phyloP scores from a whole-genome alignment of 2,113 vertebrate genomes.

The Hipposideros armiger region DNA sequence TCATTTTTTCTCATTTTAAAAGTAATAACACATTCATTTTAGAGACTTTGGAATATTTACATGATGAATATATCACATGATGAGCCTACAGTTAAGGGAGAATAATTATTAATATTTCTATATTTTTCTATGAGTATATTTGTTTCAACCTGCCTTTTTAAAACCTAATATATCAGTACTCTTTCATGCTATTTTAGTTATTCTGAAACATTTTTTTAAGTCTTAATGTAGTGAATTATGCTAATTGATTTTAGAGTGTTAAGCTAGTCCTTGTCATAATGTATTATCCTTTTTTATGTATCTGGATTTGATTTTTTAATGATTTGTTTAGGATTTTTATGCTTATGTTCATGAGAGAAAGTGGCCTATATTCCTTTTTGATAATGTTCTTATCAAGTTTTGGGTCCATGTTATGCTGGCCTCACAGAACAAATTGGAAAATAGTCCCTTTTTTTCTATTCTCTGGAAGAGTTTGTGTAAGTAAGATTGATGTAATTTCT shows the following conservation, averaged over 20 bases:
- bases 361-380: not conserved
- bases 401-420: not conserved
- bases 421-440: not conserved
- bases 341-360: not conserved
- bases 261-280: not conserved
- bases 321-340: conserved; percentile 8
- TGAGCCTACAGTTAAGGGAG: conserved; percentile 10
- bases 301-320: conserved; percentile 1
- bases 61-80: not conserved
- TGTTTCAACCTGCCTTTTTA: not conserved
- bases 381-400: not conserved
- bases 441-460: not conserved
- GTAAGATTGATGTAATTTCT: not conserved
- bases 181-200: conserved; percentile 30
- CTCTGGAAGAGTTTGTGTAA: not conserved
- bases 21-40: conserved; percentile 8
- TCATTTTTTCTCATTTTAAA: not conserved
- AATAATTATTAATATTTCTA: conserved; percentile 1
- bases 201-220: conserved; percentile 5
- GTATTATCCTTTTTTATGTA: not conserved
- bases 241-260: not conserved
- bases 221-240: not conserved
- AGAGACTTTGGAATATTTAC: not conserved
- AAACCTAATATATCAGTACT: not conserved
- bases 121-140: conserved; percentile 26